Evolutionary conservation across 2,888 invertebrate genomes (phyloP).

Genomic region (Helleia helle): DNA sequence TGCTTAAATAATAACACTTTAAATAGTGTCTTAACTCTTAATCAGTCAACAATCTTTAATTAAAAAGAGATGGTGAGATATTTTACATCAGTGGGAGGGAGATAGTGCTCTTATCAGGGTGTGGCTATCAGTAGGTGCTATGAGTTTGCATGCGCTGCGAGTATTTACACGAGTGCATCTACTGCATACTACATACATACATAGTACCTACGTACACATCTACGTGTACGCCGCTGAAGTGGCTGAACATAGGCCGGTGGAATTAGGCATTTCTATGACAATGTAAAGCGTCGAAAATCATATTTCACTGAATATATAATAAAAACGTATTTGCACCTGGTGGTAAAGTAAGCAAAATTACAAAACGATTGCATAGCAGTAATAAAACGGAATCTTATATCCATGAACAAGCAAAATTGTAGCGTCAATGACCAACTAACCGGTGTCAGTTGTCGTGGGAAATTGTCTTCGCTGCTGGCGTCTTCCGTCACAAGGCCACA

Average conservation of each 20-base stretch:
- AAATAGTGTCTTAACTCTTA: slow-evolving; percentile 7
- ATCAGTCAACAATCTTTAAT: slow-evolving; percentile 25
- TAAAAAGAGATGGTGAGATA: slow-evolving; percentile 28
- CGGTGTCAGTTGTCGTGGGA: slow-evolving; percentile 39
- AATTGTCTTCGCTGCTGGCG: slow-evolving; percentile 45
- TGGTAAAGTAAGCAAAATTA: neutral
- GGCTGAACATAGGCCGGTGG: too few species aligned
- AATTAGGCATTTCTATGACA: too few species aligned
- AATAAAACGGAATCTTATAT: neutral
- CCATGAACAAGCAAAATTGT: slow-evolving; percentile 15
- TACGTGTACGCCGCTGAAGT: slow-evolving; percentile 11
- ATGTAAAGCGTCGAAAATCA: too few species aligned
- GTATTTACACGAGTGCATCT: slow-evolving; percentile 44
- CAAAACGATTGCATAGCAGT: neutral
- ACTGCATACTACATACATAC: slow-evolving; percentile 31
- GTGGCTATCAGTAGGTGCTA: slow-evolving; percentile 57
- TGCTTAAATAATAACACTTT: slow-evolving; percentile 2
- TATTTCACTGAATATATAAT: too few species aligned
- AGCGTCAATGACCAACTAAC: slow-evolving; percentile 39
- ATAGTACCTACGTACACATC: too few species aligned
- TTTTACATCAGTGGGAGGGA: slow-evolving; percentile 37
- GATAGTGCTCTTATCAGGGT: slow-evolving; percentile 49
- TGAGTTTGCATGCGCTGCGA: slow-evolving; percentile 51
- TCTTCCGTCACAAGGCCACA: slow-evolving; percentile 50
- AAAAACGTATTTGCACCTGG: too few species aligned